Evolutionary conservation across 1,140 invertebrate genomes (phyloP), one percentile per base, ranked within the genome.

Genomic region (Doryteuthis pealeii): DNA sequence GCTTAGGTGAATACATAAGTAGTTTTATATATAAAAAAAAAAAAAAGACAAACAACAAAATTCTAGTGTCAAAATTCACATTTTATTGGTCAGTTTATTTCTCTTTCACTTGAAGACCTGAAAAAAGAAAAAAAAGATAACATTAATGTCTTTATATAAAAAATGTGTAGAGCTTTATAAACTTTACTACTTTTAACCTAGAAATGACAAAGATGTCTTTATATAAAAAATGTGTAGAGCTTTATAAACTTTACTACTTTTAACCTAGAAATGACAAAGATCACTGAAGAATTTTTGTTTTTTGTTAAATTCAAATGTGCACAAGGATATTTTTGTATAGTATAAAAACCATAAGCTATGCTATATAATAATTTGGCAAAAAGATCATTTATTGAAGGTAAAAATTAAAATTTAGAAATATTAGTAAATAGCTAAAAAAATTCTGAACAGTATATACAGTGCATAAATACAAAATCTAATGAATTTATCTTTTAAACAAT

Each of bases 71-170:
- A n/a, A 62, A 6, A 12, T 62, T 62, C 26, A 62, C 18, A 28
- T 28, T 62, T 62, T 62, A 62, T 62, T 62, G 18, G 18, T 62
- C 54, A 22, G 18, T 62, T 22, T 62, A 62, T 62, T 62, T 62
- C 26, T 62, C 54, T 62, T 62, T 62, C 22, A 62, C 54, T 62
- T 62, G 54, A 28, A 62, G 54, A 62, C 54, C 54, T 62, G 26
- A 12, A 62, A 62, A 62, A 22, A 8, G 18, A 62, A 62, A n/a
- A n/a, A 62, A 62, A 62, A n/a, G 18, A 5, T 15, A 62, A 22
- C n/a, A n/a, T n/a, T n/a, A n/a, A n/a, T n/a, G n/a, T 15, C 22
- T 49, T 22, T 22, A 49, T 22, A 49, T 49, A 12, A 49, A 49
- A 49, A 49, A 49, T 49, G 10, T 49, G 45, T 49, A 49, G 22